Percentiles rank a stretch among this genome's conserved stretches.
Conservation (phyloP, 2,113 vertebrate genomes). For the Pseudopodoces humilis region DNA sequence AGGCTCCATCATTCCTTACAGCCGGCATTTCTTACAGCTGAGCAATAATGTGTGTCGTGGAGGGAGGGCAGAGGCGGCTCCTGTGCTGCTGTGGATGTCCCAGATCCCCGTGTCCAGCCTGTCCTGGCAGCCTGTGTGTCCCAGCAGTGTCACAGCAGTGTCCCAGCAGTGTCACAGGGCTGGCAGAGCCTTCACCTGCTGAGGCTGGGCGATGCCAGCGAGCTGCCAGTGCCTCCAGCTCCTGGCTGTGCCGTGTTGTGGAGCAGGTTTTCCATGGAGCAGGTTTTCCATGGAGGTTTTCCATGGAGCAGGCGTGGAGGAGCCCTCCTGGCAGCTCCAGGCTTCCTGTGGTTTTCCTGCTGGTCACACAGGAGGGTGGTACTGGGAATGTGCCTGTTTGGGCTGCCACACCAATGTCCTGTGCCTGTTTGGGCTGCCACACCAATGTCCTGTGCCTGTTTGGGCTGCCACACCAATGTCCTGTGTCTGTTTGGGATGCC, state of each 20-base stretch:
- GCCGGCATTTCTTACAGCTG: background rate
- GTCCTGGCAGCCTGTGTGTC: background rate
- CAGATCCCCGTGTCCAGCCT: accelerated
- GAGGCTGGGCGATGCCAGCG: background rate
- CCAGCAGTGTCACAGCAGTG: background rate
- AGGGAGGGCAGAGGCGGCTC: background rate
- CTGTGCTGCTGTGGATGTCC: background rate
- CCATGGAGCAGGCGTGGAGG: background rate
- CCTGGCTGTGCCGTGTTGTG: accelerated
- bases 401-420: background rate
- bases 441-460: too few relatives aligned
- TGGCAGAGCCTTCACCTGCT: background rate
- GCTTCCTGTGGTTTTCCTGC: background rate
- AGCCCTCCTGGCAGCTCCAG: background rate
- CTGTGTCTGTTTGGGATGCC: too few relatives aligned
- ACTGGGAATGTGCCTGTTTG: accelerated
- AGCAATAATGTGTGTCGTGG: accelerated
- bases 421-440: too few relatives aligned
- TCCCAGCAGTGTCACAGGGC: background rate
- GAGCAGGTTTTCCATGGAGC: background rate
- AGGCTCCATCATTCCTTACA: background rate
- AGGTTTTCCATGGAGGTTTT: too few relatives aligned
- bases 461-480: too few relatives aligned
- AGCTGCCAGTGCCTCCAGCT: accelerated
- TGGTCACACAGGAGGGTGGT: background rate